phyloP scores from a whole-genome alignment of 2,113 vertebrate genomes.

The Tachysurus fulvidraco region DNA sequence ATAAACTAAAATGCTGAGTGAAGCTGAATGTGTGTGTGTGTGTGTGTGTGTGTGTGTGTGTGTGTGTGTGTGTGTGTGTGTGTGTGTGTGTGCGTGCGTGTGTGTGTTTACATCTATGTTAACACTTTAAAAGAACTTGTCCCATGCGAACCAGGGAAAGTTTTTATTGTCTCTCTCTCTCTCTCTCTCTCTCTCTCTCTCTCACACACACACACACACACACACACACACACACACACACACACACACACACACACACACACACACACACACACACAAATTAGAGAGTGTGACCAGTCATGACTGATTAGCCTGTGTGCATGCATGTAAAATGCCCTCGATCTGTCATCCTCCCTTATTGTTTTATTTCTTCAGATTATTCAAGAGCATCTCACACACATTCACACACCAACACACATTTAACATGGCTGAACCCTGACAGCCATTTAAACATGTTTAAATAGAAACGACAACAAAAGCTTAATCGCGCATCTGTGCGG shows the following conservation, averaged over 20 bases:
- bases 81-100: background rate
- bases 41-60: background rate
- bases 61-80: background rate
- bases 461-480: background rate
- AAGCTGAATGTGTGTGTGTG: background rate
- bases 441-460: background rate
- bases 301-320: constrained; percentile 29
- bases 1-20: constrained; percentile 32
- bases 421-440: background rate
- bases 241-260: background rate
- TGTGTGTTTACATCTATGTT: background rate
- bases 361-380: constrained; percentile 24
- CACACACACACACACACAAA: background rate
- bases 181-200: background rate
- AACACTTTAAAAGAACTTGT: constrained; percentile 15
- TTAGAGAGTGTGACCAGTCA: constrained; percentile 33
- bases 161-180: background rate
- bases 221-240: background rate
- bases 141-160: background rate
- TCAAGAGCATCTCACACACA: constrained; percentile 11
- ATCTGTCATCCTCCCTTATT: constrained; percentile 40
- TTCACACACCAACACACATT: background rate
- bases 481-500: background rate
- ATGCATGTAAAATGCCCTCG: constrained; percentile 45
- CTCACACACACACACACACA: background rate